Conservation (phyloP, 2,888 invertebrate genomes). For the Tetranychus piercei region DNA sequence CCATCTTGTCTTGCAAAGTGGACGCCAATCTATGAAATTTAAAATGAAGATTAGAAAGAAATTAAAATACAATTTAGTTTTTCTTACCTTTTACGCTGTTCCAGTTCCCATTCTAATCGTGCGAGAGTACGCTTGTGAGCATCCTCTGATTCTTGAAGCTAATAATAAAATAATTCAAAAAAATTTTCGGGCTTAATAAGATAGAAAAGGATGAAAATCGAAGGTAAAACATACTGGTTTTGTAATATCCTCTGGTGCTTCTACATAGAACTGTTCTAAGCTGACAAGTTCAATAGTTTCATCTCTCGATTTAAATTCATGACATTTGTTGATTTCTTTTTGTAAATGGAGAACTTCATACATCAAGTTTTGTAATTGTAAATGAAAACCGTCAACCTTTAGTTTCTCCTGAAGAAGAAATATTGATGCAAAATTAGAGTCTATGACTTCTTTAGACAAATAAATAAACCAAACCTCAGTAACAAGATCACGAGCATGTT, state of each 20-base stretch:
- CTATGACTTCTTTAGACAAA: not conserved
- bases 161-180: not conserved
- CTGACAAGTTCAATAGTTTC: slow-evolving; percentile 73
- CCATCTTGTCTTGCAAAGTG: slow-evolving; percentile 54
- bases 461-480: slow-evolving; percentile 38
- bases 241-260: slow-evolving; percentile 52
- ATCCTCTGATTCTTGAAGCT: slow-evolving; percentile 50
- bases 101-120: slow-evolving; percentile 73
- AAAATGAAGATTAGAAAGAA: not conserved
- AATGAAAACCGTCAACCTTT: slow-evolving; percentile 68
- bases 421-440: slow-evolving; percentile 10
- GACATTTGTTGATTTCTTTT: slow-evolving; percentile 81
- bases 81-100: slow-evolving; percentile 53
- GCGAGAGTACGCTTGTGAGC: slow-evolving; percentile 63
- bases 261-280: slow-evolving; percentile 58
- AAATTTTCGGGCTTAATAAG: not conserved
- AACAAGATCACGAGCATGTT: slow-evolving; percentile 58
- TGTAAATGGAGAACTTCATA: slow-evolving; percentile 85
- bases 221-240: slow-evolving; percentile 41
- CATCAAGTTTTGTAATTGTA: slow-evolving; percentile 74
- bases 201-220: slow-evolving; percentile 25
- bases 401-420: slow-evolving; percentile 46
- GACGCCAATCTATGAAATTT: slow-evolving; percentile 34
- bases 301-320: slow-evolving; percentile 85
- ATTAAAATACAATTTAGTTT: not conserved